Conservation (phyloP, 2,113 vertebrate species). For the Laterallus jamaicensis region DNA sequence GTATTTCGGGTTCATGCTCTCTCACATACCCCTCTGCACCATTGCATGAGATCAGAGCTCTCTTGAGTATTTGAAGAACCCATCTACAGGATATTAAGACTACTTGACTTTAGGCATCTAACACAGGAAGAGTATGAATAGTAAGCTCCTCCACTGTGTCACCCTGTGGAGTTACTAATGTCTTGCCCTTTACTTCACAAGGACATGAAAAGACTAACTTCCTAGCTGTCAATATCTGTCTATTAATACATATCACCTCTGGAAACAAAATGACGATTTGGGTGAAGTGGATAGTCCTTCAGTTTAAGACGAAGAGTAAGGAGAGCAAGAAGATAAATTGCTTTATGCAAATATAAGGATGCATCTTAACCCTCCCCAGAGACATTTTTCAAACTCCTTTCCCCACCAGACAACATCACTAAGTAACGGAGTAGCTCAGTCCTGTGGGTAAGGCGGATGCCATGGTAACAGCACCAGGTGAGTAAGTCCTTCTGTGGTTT, state of each 20-base stretch:
- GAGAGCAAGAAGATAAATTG: neutral
- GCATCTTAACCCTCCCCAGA: neutral
- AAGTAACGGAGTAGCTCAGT: neutral
- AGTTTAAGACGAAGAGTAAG: neutral
- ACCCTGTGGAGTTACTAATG: neutral
- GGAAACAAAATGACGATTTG: neutral
- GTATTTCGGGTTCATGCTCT: neutral
- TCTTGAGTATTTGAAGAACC: neutral
- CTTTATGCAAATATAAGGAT: conserved; percentile 2
- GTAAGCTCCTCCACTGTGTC: neutral
- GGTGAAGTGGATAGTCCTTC: neutral
- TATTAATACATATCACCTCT: neutral
- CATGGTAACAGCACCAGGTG: neutral
- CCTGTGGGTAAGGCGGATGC: neutral
- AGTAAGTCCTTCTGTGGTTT: neutral
- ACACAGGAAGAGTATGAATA: neutral
- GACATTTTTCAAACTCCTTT: conserved; percentile 13
- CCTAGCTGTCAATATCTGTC: neutral
- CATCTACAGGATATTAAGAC: neutral
- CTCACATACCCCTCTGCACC: neutral
- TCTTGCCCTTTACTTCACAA: neutral
- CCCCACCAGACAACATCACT: neutral
- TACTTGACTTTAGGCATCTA: neutral
- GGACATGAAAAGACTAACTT: neutral
- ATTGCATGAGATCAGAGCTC: neutral